phyloP scores from a whole-genome alignment of 2,888 invertebrate species.

The Drosophila kambysellisi region DNA sequence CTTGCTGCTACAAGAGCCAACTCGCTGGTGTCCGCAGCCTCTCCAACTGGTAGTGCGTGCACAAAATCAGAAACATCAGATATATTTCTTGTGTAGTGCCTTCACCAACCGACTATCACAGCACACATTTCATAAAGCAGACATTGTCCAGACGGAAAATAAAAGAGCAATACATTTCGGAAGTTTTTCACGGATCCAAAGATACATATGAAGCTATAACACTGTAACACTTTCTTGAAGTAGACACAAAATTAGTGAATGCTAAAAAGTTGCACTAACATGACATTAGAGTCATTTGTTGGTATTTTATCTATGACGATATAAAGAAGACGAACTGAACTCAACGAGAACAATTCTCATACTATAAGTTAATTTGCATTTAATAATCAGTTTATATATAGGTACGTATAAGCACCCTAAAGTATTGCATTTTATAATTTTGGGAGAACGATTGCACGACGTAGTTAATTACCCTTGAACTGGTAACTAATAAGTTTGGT shows the following conservation, averaged over 20 bases:
- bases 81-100: constrained; percentile 83
- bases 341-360: constrained; percentile 58
- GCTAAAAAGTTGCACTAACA: not conserved
- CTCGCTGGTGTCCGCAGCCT: constrained; percentile 89
- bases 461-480: not conserved
- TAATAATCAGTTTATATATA: constrained; percentile 41
- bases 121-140: not conserved
- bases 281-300: not conserved
- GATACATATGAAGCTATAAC: not conserved
- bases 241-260: not conserved
- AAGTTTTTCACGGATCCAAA: constrained; percentile 11
- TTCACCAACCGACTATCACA: constrained; percentile 3
- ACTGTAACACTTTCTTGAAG: not conserved
- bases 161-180: not conserved
- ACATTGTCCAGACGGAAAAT: not conserved
- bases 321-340: constrained; percentile 41
- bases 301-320: constrained; percentile 10
- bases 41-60: constrained; percentile 90
- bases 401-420: constrained; percentile 3
- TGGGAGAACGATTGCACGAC: not conserved
- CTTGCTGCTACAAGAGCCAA: constrained; percentile 90
- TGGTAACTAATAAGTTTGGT: not conserved
- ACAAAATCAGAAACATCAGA: constrained; percentile 87
- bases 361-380: constrained; percentile 63
- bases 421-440: constrained; percentile 15